Percentiles rank a stretch among this genome's conserved stretches.
phyloP scores from a whole-genome alignment of 2,888 invertebrate species.

The Limnephilus lunatus region DNA sequence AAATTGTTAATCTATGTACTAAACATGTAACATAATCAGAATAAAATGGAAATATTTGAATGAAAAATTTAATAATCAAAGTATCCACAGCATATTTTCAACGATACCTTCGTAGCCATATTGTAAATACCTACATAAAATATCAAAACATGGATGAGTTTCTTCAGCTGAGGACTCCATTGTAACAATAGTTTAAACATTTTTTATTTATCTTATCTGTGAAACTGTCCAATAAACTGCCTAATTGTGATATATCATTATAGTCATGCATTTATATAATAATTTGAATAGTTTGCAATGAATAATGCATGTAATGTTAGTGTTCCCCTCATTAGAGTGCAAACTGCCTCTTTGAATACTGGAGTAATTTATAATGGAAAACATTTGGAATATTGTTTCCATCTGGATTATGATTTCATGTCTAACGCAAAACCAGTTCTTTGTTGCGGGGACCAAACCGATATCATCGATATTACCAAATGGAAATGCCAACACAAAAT shows the following conservation, averaged over 20 bases:
- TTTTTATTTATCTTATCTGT: background rate
- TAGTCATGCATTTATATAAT: background rate
- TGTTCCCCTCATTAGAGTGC: background rate
- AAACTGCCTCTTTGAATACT: background rate
- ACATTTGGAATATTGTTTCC: background rate
- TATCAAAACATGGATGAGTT: too few species aligned
- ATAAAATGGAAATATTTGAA: too few species aligned
- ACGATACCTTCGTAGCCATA: too few species aligned
- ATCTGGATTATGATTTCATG: background rate
- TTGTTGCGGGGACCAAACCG: background rate
- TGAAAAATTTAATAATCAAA: too few species aligned
- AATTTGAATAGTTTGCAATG: background rate
- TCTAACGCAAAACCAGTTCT: background rate
- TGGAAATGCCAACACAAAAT: background rate
- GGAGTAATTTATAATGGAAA: background rate
- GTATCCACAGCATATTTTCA: too few species aligned
- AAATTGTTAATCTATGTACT: too few species aligned
- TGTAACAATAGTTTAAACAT: too few species aligned
- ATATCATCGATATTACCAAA: background rate
- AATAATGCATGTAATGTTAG: background rate
- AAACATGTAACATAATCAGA: too few species aligned
- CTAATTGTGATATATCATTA: background rate
- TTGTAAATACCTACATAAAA: too few species aligned
- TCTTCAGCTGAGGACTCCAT: too few species aligned
- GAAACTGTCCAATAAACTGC: background rate